These are phyloP conservation scores for Ips typographus DNA, from an alignment of 1,140 invertebrate genomes.

Conservation along the genomic window DNA sequence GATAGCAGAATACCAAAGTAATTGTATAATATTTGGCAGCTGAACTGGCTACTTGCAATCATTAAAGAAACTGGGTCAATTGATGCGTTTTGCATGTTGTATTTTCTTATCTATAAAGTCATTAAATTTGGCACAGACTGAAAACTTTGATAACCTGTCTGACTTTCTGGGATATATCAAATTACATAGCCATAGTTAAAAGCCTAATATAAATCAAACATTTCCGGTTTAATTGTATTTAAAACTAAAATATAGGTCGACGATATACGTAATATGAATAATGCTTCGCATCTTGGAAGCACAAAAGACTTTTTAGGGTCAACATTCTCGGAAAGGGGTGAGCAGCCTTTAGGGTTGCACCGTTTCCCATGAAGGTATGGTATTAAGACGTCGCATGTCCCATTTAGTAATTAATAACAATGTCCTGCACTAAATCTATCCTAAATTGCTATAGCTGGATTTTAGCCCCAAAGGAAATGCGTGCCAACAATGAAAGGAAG, in stretches of 20 bases:
- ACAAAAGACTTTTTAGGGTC: conserved; percentile 4
- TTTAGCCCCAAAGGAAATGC: conserved; percentile 10
- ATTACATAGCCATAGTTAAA: too few species aligned
- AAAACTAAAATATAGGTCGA: conserved; percentile 1
- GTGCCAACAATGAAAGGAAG: conserved; percentile 23
- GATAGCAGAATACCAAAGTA: background rate
- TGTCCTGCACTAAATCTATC: too few species aligned
- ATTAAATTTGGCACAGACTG: background rate
- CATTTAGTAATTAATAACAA: too few species aligned
- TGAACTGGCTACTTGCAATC: background rate
- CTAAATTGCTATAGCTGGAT: too few species aligned
- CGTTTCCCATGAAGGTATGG: too few species aligned
- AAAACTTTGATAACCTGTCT: background rate
- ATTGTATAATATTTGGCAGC: background rate
- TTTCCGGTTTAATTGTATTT: conserved; percentile 4
- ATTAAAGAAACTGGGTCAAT: conserved; percentile 4
- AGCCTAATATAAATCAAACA: background rate
- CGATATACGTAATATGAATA: background rate
- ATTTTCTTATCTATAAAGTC: background rate
- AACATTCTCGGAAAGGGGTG: conserved; percentile 3
- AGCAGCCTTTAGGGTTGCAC: background rate
- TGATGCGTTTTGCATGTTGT: background rate
- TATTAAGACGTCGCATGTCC: background rate
- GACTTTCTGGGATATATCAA: background rate
- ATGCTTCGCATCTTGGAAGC: conserved; percentile 1